Evolutionary conservation across 2,113 vertebrate species (phyloP), one percentile per base, ranked within the genome.

Genomic region (Protomyctophum bolini): DNA sequence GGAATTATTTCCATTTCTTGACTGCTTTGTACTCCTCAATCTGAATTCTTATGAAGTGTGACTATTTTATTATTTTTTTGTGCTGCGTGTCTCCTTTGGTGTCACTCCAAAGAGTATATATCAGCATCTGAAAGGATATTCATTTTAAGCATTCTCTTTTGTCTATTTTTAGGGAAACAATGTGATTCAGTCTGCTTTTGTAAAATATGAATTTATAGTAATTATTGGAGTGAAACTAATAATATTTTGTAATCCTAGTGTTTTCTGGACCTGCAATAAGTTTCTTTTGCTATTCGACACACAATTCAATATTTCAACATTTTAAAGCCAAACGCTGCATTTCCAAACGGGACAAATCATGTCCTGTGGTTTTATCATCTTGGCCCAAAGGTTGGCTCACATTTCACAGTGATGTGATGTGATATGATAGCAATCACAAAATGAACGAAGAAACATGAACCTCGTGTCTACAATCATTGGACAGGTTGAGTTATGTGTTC

Each of bases 1-100:
- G 88, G 78, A 84, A 83, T 83, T 77, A 83, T 88, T 41, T 89
- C 75, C 10, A 6, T 50, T 80, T 86, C 83, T 73, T 84, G 86
- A 90, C 83, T 70, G 84, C 91, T 91, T 89, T 90, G 83, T 86
- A 81, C 77, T 86, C 77, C 50, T 77, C 82, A 74, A 62, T 90
- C 79, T 80, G 87, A 89, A 87, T 87, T 83, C 78, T 81, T 86
- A 61, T 80, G 87, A 90, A 90, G 88, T 91, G 58, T 76, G 87
- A 83, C 79, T 41, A 41, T 41, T 41, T 41, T 41, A 51, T 86
- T 83, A 74, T 14, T 21, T 50, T 55, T 80, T 87, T 85, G 33
- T 79, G 74, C 81, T 76, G 81, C 81, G 62, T 76, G 82, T 86
- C 84, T 87, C 84, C 82, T 75, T 82, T 77, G 80, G 82, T 89